A percentile compares a stretch with the other conserved stretches of the same genome.
Conservation (phyloP, 2,888 invertebrate genomes). For the Incurvaria masculella region DNA sequence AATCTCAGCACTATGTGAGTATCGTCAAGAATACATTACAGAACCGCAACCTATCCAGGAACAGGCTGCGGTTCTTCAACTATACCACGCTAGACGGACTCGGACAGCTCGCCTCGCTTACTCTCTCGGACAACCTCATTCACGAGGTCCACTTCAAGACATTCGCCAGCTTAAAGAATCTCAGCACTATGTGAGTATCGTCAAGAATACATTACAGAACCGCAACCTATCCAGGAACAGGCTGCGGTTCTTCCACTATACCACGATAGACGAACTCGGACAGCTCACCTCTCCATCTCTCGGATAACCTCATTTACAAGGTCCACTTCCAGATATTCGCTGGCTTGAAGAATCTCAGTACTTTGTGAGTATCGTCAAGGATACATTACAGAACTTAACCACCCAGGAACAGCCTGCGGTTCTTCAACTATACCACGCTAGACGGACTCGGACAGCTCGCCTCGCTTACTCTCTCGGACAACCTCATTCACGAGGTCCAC, state of each 20-base stretch:
- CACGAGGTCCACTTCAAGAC: constrained; percentile 60
- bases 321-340: constrained; percentile 63
- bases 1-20: constrained; percentile 71
- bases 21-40: no score
- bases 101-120: constrained; percentile 60
- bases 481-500: constrained; percentile 62
- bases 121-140: constrained; percentile 70
- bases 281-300: constrained; percentile 66
- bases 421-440: constrained; percentile 58
- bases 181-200: constrained; percentile 69
- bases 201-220: no score
- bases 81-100: constrained; percentile 61
- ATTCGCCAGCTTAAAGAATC: constrained; percentile 61
- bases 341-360: constrained; percentile 62
- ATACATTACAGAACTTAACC: no score
- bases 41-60: constrained; percentile 67
- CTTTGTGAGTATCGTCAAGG: no score
- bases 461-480: constrained; percentile 67
- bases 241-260: constrained; percentile 58
- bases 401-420: constrained; percentile 66
- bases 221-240: constrained; percentile 70
- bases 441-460: constrained; percentile 62
- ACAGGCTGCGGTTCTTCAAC: constrained; percentile 62
- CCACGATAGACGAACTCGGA: constrained; percentile 59
- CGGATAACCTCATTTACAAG: constrained; percentile 64